phyloP scores from a whole-genome alignment of 2,888 invertebrate genomes.

The Silvanus unidentatus region DNA sequence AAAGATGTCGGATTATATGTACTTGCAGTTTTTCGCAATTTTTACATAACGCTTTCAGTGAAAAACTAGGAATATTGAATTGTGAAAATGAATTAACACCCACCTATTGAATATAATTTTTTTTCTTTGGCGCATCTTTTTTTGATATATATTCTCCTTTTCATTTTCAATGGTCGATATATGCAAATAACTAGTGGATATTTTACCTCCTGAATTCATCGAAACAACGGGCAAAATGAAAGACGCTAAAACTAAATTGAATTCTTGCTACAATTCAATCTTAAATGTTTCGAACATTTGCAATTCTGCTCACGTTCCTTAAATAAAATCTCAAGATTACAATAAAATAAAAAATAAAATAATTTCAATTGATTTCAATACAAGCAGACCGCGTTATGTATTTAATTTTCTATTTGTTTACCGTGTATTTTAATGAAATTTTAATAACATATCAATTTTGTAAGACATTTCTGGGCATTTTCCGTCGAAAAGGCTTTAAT shows the following conservation, averaged over 20 bases:
- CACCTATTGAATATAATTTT: no score
- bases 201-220: constrained; percentile 17
- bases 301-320: constrained; percentile 26
- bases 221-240: constrained; percentile 20
- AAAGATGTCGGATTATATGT: no score
- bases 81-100: no score
- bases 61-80: no score
- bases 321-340: constrained; percentile 29
- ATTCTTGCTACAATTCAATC: constrained; percentile 26
- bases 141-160: no score
- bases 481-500: no score
- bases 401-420: constrained; percentile 11
- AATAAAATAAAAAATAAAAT: constrained; percentile 15
- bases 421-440: neutral
- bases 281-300: constrained; percentile 27
- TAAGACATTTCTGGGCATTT: no score
- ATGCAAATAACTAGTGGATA: constrained; percentile 18
- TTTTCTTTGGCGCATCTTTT: no score
- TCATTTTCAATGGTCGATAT: constrained; percentile 6
- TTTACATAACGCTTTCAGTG: no score
- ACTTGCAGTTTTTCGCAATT: no score
- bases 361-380: constrained; percentile 23
- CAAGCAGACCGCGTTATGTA: constrained; percentile 8
- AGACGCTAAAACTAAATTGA: constrained; percentile 24
- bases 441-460: neutral